Conservation (phyloP, 2,113 vertebrate species). For the Zapornia atra region DNA sequence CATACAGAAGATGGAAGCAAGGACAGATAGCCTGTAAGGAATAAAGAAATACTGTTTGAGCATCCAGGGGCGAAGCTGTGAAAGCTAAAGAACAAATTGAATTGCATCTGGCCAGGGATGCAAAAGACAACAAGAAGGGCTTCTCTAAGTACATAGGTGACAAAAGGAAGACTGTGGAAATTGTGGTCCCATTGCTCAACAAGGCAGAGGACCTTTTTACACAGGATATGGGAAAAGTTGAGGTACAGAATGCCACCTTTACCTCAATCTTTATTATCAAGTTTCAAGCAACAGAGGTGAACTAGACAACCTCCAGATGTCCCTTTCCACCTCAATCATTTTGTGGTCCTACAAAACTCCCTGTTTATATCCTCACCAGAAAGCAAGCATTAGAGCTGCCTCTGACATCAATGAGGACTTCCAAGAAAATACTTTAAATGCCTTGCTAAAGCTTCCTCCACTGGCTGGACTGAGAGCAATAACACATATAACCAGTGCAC, state of each 20-base stretch:
- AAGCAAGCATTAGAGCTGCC: neutral
- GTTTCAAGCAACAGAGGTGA: neutral
- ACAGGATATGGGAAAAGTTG: neutral
- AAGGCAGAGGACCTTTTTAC: neutral
- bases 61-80: neutral
- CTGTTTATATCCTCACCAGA: neutral
- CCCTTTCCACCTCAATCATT: neutral
- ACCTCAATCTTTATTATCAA: neutral
- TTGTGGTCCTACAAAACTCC: neutral
- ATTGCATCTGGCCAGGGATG: neutral
- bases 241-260: neutral
- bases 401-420: neutral
- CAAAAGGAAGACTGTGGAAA: neutral
- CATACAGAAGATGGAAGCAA: neutral
- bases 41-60: neutral
- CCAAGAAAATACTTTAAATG: neutral
- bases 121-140: neutral
- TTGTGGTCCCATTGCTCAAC: neutral
- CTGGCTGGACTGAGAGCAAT: neutral
- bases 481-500: neutral
- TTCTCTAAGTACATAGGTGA: neutral
- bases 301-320: neutral
- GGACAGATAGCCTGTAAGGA: neutral
- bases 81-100: neutral
- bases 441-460: neutral